These are phyloP conservation scores for Lagorchestes hirsutus DNA, from an alignment of 2,797 vertebrate genomes.

Conservation along the genomic window DNA sequence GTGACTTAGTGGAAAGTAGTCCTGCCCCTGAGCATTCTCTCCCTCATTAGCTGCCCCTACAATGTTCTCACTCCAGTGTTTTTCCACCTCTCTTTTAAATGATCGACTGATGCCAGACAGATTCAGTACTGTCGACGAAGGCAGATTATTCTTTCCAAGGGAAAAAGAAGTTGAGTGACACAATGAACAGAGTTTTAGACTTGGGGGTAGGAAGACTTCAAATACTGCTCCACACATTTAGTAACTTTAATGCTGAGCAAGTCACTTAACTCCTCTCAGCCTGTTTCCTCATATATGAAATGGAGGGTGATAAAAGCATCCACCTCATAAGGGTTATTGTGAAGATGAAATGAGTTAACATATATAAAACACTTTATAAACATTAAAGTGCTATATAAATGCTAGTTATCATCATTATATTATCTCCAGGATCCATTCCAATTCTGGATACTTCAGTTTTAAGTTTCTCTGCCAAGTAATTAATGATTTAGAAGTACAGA, in stretches of 20 bases:
- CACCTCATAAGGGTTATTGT: neutral
- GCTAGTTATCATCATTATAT: neutral
- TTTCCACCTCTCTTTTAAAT: neutral
- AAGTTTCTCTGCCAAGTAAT: neutral
- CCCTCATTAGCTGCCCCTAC: neutral
- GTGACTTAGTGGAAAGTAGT: too few relatives aligned
- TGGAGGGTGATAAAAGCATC: neutral
- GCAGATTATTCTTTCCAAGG: neutral
- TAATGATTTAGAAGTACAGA: neutral
- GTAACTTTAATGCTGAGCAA: neutral
- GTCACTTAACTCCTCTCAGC: neutral
- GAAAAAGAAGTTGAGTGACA: neutral
- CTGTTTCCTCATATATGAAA: neutral
- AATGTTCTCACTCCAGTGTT: neutral
- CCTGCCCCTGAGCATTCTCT: neutral
- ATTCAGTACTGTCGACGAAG: neutral
- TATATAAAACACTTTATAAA: neutral
- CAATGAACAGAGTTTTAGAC: neutral
- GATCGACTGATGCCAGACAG: neutral
- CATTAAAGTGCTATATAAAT: neutral
- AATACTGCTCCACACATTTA: neutral
- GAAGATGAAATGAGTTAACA: neutral
- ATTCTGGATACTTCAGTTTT: neutral
- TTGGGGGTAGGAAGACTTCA: neutral
- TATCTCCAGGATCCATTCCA: neutral